Percentiles rank a stretch among this genome's conserved stretches.
These are phyloP conservation scores for Dromiciops gliroides DNA, from an alignment of 2,113 vertebrate species.

Conservation along the genomic window DNA sequence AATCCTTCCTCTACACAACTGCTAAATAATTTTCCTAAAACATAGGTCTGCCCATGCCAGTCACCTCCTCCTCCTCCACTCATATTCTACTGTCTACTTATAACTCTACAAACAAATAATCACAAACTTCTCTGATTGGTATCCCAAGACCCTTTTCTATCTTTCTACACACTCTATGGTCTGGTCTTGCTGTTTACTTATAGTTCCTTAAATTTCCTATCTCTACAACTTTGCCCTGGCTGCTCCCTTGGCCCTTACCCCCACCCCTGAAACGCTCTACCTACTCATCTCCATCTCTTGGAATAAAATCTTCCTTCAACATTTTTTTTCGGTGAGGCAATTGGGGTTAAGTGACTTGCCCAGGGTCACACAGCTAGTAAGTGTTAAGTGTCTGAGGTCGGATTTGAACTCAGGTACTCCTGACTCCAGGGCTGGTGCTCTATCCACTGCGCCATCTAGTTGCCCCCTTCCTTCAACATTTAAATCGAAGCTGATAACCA, in stretches of 20 bases:
- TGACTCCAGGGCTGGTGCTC: no score
- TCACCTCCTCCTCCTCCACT: background rate
- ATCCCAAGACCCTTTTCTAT: background rate
- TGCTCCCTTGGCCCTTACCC: background rate
- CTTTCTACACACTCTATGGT: background rate
- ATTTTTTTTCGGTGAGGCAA: no score
- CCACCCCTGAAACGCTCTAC: background rate
- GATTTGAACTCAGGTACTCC: no score
- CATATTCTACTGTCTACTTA: background rate
- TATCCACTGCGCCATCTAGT: no score
- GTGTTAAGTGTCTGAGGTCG: no score
- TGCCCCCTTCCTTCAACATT: no score
- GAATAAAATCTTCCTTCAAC: no score
- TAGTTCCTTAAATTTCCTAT: background rate
- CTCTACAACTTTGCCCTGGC: background rate
- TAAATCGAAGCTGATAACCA: no score
- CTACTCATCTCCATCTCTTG: background rate
- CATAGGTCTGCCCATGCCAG: background rate
- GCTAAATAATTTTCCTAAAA: background rate
- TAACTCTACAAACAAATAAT: background rate
- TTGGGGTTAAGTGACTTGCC: no score
- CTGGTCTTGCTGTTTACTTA: no score
- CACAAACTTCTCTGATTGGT: background rate
- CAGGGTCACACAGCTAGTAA: no score
- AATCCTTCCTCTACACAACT: background rate